Conservation (phyloP, 2,113 vertebrate genomes). For the Callithrix jacchus region DNA sequence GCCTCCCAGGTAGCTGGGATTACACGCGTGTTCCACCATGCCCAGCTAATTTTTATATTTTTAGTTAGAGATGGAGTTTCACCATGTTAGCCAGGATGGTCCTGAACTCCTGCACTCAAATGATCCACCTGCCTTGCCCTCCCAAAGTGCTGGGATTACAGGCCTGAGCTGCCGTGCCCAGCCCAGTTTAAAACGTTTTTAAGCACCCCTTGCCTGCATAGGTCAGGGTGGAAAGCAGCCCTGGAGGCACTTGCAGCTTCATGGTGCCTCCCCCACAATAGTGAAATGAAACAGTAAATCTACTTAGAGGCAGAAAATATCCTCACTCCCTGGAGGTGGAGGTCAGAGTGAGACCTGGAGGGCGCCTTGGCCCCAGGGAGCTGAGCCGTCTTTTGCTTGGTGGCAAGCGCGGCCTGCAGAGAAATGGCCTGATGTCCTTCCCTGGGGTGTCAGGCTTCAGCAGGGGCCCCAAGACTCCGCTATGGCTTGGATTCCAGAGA, state of each 20-base stretch:
- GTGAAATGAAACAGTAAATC: background rate
- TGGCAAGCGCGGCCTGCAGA: background rate
- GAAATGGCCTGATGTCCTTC: background rate
- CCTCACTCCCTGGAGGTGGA: background rate
- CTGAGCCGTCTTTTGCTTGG: no score
- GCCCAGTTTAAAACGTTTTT: background rate
- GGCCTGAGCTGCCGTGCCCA: no score
- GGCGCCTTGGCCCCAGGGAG: background rate
- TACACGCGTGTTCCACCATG: no score
- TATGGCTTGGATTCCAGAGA: background rate
- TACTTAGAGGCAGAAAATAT: background rate
- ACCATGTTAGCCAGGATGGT: no score
- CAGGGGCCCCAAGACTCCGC: background rate
- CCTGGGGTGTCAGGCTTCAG: background rate
- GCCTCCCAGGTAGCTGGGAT: no score
- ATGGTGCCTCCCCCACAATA: background rate
- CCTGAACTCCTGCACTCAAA: no score
- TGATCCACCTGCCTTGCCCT: no score
- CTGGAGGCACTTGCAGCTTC: accelerated
- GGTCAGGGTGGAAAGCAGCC: background rate
- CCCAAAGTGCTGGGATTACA: no score
- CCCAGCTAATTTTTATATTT: no score
- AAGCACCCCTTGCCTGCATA: background rate
- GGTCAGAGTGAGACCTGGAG: background rate
- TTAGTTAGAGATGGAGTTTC: no score